These are phyloP conservation scores for Gastracanthus pulcherrimus DNA, from an alignment of 2,888 invertebrate species.

Conservation along the genomic window DNA sequence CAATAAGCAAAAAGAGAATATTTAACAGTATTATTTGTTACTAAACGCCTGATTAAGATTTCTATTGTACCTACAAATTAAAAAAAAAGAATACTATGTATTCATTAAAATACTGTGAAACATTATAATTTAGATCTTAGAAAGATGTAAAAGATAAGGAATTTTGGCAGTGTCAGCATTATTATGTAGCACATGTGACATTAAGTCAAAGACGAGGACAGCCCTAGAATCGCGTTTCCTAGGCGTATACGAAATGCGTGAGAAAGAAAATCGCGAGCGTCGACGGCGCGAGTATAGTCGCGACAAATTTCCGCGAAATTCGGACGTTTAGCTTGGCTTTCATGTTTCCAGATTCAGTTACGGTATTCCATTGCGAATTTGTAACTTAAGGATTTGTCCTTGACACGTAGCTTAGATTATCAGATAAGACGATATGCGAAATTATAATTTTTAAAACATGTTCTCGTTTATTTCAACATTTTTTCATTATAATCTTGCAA, in stretches of 20 bases:
- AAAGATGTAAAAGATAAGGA: not conserved
- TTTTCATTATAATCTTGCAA: no score
- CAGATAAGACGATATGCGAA: not conserved
- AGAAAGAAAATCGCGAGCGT: conserved; percentile 55
- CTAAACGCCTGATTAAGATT: no score
- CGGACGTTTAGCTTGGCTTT: conserved; percentile 27
- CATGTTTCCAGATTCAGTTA: conserved; percentile 36
- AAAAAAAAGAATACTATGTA: no score
- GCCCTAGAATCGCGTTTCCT: conserved; percentile 48
- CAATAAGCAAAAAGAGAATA: no score
- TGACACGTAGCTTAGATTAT: conserved; percentile 9
- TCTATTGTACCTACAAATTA: no score
- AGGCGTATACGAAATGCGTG: conserved; percentile 44
- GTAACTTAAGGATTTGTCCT: conserved; percentile 34
- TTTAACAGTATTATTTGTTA: no score
- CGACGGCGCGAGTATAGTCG: not conserved
- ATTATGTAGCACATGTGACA: not conserved
- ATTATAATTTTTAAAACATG: no score
- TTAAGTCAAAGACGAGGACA: not conserved
- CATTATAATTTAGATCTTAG: not conserved
- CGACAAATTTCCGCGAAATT: conserved; percentile 48
- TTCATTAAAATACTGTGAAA: not conserved
- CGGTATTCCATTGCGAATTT: conserved; percentile 29
- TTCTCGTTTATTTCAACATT: no score
- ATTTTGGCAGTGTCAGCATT: not conserved